Conservation (phyloP, 2,888 invertebrate genomes). For the Apantesis nais region DNA sequence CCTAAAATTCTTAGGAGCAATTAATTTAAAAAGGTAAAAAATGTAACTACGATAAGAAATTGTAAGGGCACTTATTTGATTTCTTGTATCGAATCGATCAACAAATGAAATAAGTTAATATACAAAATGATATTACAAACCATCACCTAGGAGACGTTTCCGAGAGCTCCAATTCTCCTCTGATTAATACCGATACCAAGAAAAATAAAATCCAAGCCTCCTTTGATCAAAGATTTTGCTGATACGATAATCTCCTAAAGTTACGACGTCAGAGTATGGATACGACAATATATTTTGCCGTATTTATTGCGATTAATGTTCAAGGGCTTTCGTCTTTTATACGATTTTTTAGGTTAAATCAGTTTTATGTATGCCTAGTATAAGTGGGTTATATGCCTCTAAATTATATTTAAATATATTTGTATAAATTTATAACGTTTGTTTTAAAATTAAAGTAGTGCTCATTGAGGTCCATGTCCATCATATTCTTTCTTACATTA, state of each 20-base stretch:
- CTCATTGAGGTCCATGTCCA: constrained; percentile 44
- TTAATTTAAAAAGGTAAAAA: background rate
- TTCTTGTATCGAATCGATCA: background rate
- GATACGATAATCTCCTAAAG: constrained; percentile 61
- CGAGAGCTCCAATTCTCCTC: constrained; percentile 39
- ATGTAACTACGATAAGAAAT: background rate
- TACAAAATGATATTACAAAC: background rate
- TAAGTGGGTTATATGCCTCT: background rate
- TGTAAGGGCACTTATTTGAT: background rate
- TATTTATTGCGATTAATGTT: background rate
- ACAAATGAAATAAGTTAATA: too few species aligned
- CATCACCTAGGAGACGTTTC: background rate
- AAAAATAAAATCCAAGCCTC: constrained; percentile 54
- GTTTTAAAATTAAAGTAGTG: background rate
- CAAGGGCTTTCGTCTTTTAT: background rate
- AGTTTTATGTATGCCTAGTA: background rate
- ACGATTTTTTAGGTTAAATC: background rate
- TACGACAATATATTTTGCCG: constrained; percentile 8
- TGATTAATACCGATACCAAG: constrained; percentile 42
- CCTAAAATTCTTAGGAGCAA: background rate
- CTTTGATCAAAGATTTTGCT: constrained; percentile 64
- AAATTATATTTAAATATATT: too few species aligned
- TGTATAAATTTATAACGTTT: too few species aligned
- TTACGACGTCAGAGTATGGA: constrained; percentile 54
- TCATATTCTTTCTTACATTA: constrained; percentile 54